These are phyloP conservation scores for Ictalurus punctatus DNA, from an alignment of 2,113 vertebrate genomes.

Conservation along the genomic window DNA sequence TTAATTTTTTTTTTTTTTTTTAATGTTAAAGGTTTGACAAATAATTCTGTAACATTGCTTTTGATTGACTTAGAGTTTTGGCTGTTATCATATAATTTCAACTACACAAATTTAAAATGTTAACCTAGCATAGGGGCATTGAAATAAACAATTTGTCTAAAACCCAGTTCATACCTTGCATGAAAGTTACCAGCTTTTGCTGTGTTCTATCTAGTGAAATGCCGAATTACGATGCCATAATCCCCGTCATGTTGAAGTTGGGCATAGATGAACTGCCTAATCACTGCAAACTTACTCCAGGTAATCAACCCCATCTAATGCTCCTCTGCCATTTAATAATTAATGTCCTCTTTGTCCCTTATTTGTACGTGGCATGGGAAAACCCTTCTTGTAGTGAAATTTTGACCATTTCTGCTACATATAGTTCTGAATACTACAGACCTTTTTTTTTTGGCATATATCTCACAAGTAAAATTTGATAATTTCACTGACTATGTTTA, in stretches of 20 bases:
- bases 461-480: too few relatives aligned
- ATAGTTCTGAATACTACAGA: background rate
- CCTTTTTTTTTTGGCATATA: background rate
- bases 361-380: background rate
- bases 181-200: background rate
- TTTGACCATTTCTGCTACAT: background rate
- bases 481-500: background rate
- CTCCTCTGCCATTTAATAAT: background rate
- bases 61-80: background rate
- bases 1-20: background rate
- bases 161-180: background rate
- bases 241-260: constrained; percentile 81
- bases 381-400: background rate
- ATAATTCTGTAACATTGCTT: background rate
- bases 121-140: background rate
- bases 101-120: background rate
- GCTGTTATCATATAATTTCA: background rate
- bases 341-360: background rate
- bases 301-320: constrained; percentile 64
- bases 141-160: background rate
- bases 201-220: constrained; percentile 77
- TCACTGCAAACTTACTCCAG: constrained; percentile 88
- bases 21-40: background rate
- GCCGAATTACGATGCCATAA: constrained; percentile 82
- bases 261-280: constrained; percentile 83